phyloP scores from a whole-genome alignment of 2,888 invertebrate genomes.

The Tineola bisselliella region DNA sequence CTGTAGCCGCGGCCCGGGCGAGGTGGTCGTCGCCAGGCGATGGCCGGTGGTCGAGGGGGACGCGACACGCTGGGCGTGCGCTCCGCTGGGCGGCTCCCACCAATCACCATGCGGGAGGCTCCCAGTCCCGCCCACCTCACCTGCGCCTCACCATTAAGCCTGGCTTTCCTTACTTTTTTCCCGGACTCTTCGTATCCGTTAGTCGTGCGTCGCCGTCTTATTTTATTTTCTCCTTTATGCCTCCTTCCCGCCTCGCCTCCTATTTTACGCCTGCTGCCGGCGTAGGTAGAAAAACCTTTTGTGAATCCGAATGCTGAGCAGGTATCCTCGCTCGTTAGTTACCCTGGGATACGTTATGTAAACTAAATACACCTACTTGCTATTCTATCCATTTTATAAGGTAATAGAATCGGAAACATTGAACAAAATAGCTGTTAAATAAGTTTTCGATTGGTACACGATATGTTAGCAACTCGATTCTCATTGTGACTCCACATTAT shows the following conservation, averaged over 20 bases:
- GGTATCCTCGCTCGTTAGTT: slow-evolving; percentile 63
- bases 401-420: not conserved
- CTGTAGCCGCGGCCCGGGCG: slow-evolving; percentile 44
- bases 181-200: slow-evolving; percentile 61
- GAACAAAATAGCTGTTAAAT: not conserved
- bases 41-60: slow-evolving; percentile 21
- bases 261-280: slow-evolving; percentile 59
- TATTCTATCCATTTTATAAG: slow-evolving; percentile 6
- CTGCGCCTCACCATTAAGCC: slow-evolving; percentile 65
- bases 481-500: not conserved
- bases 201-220: slow-evolving; percentile 56
- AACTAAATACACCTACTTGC: slow-evolving; percentile 44
- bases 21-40: slow-evolving; percentile 22
- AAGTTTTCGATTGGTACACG: not conserved
- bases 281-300: slow-evolving; percentile 65
- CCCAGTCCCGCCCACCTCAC: slow-evolving; percentile 62
- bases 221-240: slow-evolving; percentile 67
- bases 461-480: not conserved
- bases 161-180: slow-evolving; percentile 62
- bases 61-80: slow-evolving; percentile 42
- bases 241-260: slow-evolving; percentile 63
- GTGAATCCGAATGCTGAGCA: slow-evolving; percentile 65
- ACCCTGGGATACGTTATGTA: slow-evolving; percentile 54
- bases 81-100: slow-evolving; percentile 60
- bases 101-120: slow-evolving; percentile 59